Base-by-base conservation (phyloP, 2,888 invertebrate genomes). In the Drosophila anomelani region DNA sequence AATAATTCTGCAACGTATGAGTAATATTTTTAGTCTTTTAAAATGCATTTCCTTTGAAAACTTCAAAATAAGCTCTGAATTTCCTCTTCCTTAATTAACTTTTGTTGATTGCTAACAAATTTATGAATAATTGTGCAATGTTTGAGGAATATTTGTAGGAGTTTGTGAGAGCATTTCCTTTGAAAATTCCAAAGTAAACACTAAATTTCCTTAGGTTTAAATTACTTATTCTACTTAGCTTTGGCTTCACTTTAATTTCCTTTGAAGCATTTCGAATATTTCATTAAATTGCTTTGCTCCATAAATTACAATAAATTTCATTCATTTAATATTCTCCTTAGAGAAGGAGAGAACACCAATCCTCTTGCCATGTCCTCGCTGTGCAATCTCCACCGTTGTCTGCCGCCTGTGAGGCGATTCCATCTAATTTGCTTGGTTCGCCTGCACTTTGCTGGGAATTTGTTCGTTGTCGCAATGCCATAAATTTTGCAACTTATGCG, bases 401-500 rank as follows among this genome's bases (percentile, higher is more conserved):
- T 62, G 72, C 53, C 46, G 63, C 63, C 63, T 55, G 39, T 17
- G 32, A 46, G 56, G 44, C 75, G 46, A 55, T 47, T 55, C 66
- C 61, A 66, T 69, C 58, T 74, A 70, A 66, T 67, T 77, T 75
- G 64, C 68, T 63, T 69, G 57, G 61, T 54, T 75, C 38, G 44
- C 61, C 57, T 75, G 71, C 70, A 64, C 64, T 79, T 77, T 78
- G 61, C 69, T 23, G 55, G 62, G 71, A 78, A 66, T 73, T 71
- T 69, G 69, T 67, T 70, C 74, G 66, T 74, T 84, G 84, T 84
- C 84, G 88, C 88, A 84, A 55, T 69, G 85, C 73, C 80, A 87
- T 84, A 87, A 87, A 87, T 87, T 87, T 56, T 80, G 68, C 69
- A 87, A 83, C 85, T 87, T 85, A 82, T 85, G 88, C 77, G 85